A percentile compares a stretch with the other conserved stretches of the same genome.
Conservation (phyloP, 2,797 vertebrate species). For the Jordanella pulchra region DNA sequence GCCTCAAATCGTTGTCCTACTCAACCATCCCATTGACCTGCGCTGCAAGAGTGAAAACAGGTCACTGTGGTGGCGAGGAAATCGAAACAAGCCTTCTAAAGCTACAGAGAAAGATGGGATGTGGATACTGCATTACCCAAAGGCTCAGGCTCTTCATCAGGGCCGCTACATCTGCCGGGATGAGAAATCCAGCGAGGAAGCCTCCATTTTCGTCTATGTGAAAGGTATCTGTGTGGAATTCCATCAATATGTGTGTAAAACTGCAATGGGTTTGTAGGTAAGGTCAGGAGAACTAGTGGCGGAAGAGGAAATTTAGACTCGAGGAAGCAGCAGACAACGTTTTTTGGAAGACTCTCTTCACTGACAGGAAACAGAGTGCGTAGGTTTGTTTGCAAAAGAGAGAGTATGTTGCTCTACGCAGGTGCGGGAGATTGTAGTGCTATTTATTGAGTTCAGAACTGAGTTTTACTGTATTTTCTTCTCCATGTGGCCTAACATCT, state of each 20-base stretch:
- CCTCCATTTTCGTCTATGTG: conserved; percentile 90
- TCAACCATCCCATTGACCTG: conserved; percentile 79
- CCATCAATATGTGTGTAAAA: neutral
- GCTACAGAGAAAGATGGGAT: conserved; percentile 48
- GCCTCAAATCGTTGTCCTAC: conserved; percentile 75
- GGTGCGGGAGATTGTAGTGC: conserved; percentile 36
- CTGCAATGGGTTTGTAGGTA: conserved; percentile 3
- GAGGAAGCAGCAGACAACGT: conserved; percentile 16
- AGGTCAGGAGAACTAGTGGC: conserved; percentile 7
- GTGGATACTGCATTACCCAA: conserved; percentile 56
- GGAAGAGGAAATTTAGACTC: conserved; percentile 19
- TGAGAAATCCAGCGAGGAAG: conserved; percentile 64
- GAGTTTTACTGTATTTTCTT: conserved; percentile 47
- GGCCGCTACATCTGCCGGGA: conserved; percentile 89
- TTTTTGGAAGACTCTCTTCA: conserved; percentile 9
- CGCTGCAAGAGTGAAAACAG: conserved; percentile 75
- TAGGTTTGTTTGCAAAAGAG: conserved; percentile 48
- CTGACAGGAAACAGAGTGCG: conserved; percentile 33
- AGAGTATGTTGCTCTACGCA: conserved; percentile 48
- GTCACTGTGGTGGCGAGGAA: conserved; percentile 85
- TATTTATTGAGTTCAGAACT: conserved; percentile 37
- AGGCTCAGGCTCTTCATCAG: conserved; percentile 71
- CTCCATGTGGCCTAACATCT: conserved; percentile 38
- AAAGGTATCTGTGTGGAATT: conserved; percentile 82
- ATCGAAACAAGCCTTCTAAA: conserved; percentile 57